Evolutionary conservation across 2,888 invertebrate genomes (phyloP), one percentile per base, ranked within the genome.

Genomic region (Erpobdella octoculata): DNA sequence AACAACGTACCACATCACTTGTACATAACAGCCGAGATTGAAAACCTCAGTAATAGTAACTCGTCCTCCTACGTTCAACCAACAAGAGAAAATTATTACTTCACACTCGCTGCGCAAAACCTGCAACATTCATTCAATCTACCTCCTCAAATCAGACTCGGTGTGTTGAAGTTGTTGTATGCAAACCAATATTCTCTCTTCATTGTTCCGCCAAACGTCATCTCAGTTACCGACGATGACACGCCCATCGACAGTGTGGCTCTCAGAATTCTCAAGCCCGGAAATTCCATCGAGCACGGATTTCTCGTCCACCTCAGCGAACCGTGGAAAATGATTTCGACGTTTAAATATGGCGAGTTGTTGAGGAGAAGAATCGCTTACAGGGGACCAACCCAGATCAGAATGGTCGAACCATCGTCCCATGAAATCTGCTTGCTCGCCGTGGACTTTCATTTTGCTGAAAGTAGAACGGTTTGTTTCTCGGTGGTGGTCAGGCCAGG

Each of bases 281-380:
- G n/a, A 8, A 35, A n/a, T 33, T 35, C 62, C 8, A 3, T 28
- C 31, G n/a, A 62, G 9, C n/a, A 35, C 35, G 62, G 62, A 28
- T 62, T 5, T 62, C 25, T 62, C 8, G 35, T 62, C n/a, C 33
- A 62, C 35, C 28, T 62, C 33, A 35, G 9, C 31, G 62, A 62
- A 6, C 62, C 31, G 62, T 62, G 62, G 62, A 62, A n/a, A 5
- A 5, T 35, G 5, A 35, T 31, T n/a, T 33, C 31, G 28, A 33
- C 2, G n/a, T 62, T 62, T 33, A 33, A 31, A 9, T 62, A 62
- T 35, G 62, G 62, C 6, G 62, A 62, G 28, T 21, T 62, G 28
- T 21, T 62, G 62, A 62, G 62, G 12, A 62, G 62, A 31, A 62
- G 33, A 21, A 35, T 62, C n/a, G 62, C 62, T 33, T 62, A 33